A percentile compares a stretch with the other conserved stretches of the same genome.
Evolutionary conservation across 2,888 invertebrate species (phyloP).

Genomic region (Epirrita christyi): DNA sequence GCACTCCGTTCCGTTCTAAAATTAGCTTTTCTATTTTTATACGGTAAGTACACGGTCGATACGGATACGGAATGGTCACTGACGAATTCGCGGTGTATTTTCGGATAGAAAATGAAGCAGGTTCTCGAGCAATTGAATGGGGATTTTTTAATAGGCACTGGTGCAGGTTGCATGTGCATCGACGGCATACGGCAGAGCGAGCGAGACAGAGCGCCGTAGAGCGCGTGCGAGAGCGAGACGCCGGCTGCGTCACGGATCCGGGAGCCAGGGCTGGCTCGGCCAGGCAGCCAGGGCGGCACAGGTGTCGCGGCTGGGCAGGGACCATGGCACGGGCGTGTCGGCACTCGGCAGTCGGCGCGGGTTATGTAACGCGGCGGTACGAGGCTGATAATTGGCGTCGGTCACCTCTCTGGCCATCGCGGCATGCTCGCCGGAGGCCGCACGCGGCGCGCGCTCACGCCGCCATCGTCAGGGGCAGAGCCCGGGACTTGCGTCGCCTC

Average conservation of each 20-base stretch:
- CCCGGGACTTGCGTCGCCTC: conserved; percentile 78
- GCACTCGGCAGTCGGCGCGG: conserved; percentile 23
- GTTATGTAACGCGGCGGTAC: conserved; percentile 61
- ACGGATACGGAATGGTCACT: conserved; percentile 11
- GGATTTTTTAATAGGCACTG: conserved; percentile 47
- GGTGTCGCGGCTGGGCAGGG: conserved; percentile 5
- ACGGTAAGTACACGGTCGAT: conserved; percentile 23
- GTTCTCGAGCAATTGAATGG: conserved; percentile 33
- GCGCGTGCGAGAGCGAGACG: conserved; percentile 62
- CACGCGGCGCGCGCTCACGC: conserved; percentile 83
- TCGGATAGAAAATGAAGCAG: conserved; percentile 14
- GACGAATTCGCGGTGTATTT: conserved; percentile 17
- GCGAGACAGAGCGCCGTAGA: conserved; percentile 52
- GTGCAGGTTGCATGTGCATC: conserved; percentile 73
- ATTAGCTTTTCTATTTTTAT: conserved; percentile 33
- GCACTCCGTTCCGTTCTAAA: conserved; percentile 33
- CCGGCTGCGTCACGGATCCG: conserved; percentile 59
- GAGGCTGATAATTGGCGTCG: conserved; percentile 38
- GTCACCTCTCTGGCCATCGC: conserved; percentile 90
- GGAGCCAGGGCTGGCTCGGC: conserved; percentile 20
- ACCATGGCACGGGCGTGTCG: conserved; percentile 57
- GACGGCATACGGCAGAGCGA: conserved; percentile 49
- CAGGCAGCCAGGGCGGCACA: conserved; percentile 19
- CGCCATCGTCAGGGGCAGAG: conserved; percentile 78
- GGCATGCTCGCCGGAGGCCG: conserved; percentile 87